Percentiles rank a stretch among this genome's conserved stretches.
Conservation (phyloP, 2,113 vertebrate genomes). For the Heterotis niloticus region DNA sequence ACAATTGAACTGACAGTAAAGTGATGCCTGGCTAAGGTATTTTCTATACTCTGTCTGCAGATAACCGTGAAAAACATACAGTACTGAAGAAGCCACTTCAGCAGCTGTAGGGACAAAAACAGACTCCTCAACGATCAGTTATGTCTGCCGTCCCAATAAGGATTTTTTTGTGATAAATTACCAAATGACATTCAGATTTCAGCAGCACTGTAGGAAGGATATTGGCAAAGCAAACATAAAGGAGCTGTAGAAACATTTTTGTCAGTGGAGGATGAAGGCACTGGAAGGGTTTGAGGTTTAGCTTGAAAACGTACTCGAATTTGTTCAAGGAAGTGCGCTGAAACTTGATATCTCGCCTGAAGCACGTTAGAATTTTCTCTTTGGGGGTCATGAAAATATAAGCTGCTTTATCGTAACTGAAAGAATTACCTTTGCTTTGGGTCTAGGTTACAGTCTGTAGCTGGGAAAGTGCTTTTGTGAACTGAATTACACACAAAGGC, state of each 20-base stretch:
- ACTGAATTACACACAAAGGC: not conserved
- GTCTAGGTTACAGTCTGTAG: not conserved
- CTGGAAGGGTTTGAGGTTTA: slow-evolving; percentile 12
- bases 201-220: not conserved
- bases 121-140: not conserved
- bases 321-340: slow-evolving; percentile 2
- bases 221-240: not conserved
- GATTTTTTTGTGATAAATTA: not conserved
- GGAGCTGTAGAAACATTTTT: slow-evolving; percentile 11
- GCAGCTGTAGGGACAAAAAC: not conserved
- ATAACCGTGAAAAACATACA: not conserved
- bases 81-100: not conserved
- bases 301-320: not conserved
- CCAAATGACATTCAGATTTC: too few relatives aligned
- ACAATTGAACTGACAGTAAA: slow-evolving; percentile 12
- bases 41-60: not conserved
- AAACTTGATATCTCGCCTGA: not conserved
- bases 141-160: not conserved
- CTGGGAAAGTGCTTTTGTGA: not conserved
- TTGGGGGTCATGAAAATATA: slow-evolving; percentile 21
- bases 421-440: not conserved
- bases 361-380: not conserved
- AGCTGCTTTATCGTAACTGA: slow-evolving; percentile 12
- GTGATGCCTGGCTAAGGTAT: not conserved
- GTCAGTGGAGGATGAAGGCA: slow-evolving; percentile 21